Conservation (phyloP, 2,113 vertebrate genomes). For the Pelmatolapia mariae region DNA sequence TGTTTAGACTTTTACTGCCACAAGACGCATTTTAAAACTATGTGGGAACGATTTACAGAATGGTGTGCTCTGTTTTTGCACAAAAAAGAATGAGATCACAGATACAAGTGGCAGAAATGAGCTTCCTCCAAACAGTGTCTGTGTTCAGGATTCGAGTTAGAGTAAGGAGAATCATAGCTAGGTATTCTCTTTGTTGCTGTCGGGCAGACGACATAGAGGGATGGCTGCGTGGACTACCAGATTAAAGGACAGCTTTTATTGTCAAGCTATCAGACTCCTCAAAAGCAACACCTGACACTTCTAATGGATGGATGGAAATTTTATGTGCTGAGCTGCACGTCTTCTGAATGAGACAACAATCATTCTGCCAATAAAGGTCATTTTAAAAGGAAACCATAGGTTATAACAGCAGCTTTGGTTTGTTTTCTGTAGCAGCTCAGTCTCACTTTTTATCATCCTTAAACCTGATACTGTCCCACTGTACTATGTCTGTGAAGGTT, state of each 20-base stretch:
- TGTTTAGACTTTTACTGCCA: not conserved
- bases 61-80: not conserved
- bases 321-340: not conserved
- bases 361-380: not conserved
- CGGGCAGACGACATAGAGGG: not conserved
- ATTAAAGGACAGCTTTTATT: not conserved
- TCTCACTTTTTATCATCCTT: not conserved
- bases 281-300: not conserved
- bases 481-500: not conserved
- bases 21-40: not conserved
- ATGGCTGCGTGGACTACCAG: not conserved
- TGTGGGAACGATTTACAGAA: not conserved
- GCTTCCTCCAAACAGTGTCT: not conserved
- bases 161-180: not conserved
- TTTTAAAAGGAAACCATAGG: not conserved
- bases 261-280: not conserved
- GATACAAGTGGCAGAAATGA: not conserved
- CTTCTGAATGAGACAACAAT: not conserved
- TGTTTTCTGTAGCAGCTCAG: not conserved
- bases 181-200: not conserved
- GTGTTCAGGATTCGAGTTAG: too few species aligned
- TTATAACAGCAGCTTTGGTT: not conserved
- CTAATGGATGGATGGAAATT: not conserved
- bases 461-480: not conserved
- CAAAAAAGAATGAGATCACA: not conserved